These are phyloP conservation scores for Polyommatus iphigenia DNA, from an alignment of 2,888 invertebrate genomes.

Conservation along the genomic window DNA sequence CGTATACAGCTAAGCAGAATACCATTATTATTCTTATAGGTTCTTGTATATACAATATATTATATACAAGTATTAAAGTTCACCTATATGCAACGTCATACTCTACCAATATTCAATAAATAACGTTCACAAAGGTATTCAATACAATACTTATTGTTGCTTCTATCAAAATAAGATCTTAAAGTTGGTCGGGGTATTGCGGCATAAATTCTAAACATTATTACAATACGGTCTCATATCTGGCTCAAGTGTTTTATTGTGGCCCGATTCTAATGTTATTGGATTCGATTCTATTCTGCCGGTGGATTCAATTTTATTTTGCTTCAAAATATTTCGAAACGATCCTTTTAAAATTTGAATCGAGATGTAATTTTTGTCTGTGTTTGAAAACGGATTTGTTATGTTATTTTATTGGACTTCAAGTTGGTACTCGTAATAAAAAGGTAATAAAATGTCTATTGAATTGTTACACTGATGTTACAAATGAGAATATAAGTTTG, in stretches of 20 bases:
- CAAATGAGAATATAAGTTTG: too few relatives aligned
- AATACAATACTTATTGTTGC: conserved; percentile 28
- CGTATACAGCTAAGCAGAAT: too few relatives aligned
- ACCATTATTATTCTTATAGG: too few relatives aligned
- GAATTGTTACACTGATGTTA: too few relatives aligned
- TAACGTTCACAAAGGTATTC: neutral
- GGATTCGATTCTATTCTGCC: conserved; percentile 30
- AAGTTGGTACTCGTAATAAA: neutral
- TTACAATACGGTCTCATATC: conserved; percentile 37
- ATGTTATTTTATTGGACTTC: neutral
- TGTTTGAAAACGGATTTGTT: neutral
- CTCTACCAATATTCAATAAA: neutral
- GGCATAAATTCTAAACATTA: conserved; percentile 52
- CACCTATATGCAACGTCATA: neutral
- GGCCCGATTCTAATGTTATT: conserved; percentile 34
- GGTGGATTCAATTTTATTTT: conserved; percentile 29
- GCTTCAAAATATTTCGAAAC: conserved; percentile 10
- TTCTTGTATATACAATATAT: too few relatives aligned
- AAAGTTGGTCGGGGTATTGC: conserved; percentile 45
- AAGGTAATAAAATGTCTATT: too few relatives aligned
- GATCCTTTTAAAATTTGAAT: conserved; percentile 20
- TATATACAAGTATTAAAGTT: neutral
- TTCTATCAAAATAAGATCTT: conserved; percentile 27
- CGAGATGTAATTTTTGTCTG: conserved; percentile 5
- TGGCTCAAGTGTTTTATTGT: conserved; percentile 39